A percentile compares a stretch with the other conserved stretches of the same genome.
phyloP scores from a whole-genome alignment of 2,797 vertebrate species.

The Paguma larvata region DNA sequence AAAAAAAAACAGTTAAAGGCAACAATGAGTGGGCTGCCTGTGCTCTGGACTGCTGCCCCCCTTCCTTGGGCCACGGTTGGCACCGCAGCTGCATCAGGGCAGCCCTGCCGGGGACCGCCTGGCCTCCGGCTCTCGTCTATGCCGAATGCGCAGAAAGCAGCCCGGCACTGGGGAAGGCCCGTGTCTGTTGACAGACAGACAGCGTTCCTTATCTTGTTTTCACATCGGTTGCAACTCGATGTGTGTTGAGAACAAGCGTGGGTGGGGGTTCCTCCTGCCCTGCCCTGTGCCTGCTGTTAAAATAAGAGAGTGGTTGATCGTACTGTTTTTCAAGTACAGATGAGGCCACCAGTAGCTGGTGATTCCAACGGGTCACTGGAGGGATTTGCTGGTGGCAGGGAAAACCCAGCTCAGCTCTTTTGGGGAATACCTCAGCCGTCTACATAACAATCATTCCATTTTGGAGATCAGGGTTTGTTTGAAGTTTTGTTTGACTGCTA shows the following conservation, averaged over 20 bases:
- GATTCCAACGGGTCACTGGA: neutral
- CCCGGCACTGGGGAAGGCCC: neutral
- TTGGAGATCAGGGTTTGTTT: conserved; percentile 17
- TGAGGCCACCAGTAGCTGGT: neutral
- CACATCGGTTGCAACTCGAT: conserved; percentile 48
- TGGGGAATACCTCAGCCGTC: neutral
- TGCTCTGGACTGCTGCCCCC: neutral
- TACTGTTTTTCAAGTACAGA: conserved; percentile 68
- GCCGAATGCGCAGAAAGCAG: neutral
- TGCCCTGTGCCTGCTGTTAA: conserved; percentile 72
- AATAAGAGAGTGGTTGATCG: conserved; percentile 60
- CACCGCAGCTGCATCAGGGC: rapidly evolving
- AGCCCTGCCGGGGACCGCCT: neutral
- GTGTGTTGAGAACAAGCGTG: conserved; percentile 71
- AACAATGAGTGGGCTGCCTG: neutral
- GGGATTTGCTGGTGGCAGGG: conserved; percentile 9
- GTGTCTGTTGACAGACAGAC: conserved; percentile 67
- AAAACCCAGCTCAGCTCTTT: neutral
- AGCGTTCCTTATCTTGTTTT: conserved; percentile 79
- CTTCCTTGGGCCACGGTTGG: neutral
- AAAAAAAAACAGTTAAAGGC: neutral
- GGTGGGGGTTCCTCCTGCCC: conserved; percentile 79
- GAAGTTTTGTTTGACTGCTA: conserved; percentile 35
- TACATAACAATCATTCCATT: neutral
- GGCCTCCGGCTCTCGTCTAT: neutral